Base-by-base conservation (phyloP, 2,797 vertebrate genomes). In the Rhinichthys osculus region DNA sequence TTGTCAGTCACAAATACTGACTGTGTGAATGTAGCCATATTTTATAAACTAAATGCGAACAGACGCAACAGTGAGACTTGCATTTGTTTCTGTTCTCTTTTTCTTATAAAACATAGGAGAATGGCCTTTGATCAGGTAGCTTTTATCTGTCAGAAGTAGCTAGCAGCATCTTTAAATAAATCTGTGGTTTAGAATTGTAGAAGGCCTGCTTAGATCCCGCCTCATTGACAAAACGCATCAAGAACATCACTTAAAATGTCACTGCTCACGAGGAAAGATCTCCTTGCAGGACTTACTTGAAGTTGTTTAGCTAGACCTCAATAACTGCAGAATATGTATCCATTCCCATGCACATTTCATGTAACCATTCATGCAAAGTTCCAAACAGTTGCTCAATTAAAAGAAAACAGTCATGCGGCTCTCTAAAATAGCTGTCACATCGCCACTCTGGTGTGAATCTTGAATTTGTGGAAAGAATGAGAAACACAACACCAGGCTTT, bases 321-420 rank as follows among this genome's bases (percentile, higher is more conserved):
- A 54, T 50, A 40, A 54, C 30, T 44, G 30, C 14, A 57, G 21
- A 77, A 69, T 77, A 42, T 27, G 33, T 30, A 40, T 27, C 62
- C 7, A 57, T 69, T 54, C 69, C 11, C 73, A 84, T 84, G 62
- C 33, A 84, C 78, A 78, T 67, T 84, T 84, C 33, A 67, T 77
- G 62, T 44, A 64, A 30, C 47, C 62, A 40, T 69, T 78, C 73
- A 69, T 69, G 72, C 82, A 67, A 42, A 66, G 64, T 38, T 33
- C 21, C 82, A 78, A 67, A 78, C 73, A 84, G 47, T 84, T 69
- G 73, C 67, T 80, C 67, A 69, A 82, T 86, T 52, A 78, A 42
- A 57, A 86, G 40, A 69, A 86, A 73, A n/a, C 23, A 21, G 21
- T 33, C 70, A 30, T 14, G 64, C 23, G 35, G 35, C 9, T 33